These are phyloP conservation scores for Karalla daura DNA, from an alignment of 2,797 vertebrate species.

Conservation along the genomic window DNA sequence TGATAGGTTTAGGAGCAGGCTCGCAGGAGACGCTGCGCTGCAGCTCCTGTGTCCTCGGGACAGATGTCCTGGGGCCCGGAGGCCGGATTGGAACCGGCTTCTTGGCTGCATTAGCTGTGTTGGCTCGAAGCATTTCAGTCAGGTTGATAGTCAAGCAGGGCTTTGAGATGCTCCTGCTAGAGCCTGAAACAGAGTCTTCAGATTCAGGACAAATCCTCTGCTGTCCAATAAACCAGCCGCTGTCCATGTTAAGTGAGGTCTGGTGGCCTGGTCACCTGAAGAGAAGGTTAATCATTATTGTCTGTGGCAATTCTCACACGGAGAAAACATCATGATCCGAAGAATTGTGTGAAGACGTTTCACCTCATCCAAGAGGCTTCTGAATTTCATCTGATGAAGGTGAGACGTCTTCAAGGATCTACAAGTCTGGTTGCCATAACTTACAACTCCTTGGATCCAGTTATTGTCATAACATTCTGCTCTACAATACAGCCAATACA, in stretches of 20 bases:
- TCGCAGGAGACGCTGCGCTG: constrained; percentile 81
- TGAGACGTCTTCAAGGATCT: no score
- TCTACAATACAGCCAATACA: no score
- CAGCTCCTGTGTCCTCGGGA: constrained; percentile 15
- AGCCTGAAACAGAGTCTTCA: constrained; percentile 52
- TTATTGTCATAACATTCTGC: no score
- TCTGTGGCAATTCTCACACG: not conserved
- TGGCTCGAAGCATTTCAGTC: constrained; percentile 68
- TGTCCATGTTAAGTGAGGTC: constrained; percentile 56
- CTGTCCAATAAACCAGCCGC: constrained; percentile 76
- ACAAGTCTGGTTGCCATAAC: no score
- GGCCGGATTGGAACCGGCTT: constrained; percentile 74
- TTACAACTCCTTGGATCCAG: no score
- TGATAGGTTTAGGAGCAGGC: constrained; percentile 88
- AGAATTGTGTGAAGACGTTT: no score
- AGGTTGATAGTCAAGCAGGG: constrained; percentile 80
- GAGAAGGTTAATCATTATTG: constrained; percentile 8
- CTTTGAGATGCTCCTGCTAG: constrained; percentile 74
- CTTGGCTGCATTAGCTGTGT: constrained; percentile 28
- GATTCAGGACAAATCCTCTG: constrained; percentile 69
- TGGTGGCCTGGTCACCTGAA: constrained; percentile 53
- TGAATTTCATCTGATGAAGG: no score
- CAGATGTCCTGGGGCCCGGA: constrained; percentile 45
- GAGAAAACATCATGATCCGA: no score
- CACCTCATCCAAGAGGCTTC: no score